Evolutionary conservation across 2,113 vertebrate genomes (phyloP).

Genomic region (Benitochromis conjunctus): DNA sequence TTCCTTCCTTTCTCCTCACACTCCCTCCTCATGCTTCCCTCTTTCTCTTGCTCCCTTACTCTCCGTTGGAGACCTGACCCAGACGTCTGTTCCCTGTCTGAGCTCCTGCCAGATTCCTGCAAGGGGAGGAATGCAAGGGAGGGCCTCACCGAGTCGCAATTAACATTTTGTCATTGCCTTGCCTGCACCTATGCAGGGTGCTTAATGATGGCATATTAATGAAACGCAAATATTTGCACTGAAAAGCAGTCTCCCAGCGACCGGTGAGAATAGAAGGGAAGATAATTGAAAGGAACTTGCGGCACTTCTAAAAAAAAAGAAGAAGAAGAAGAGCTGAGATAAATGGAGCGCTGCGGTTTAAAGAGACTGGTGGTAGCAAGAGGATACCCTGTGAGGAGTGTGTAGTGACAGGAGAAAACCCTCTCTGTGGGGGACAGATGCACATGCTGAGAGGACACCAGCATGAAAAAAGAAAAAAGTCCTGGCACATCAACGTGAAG

Average conservation of each 20-base stretch:
- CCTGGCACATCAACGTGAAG: neutral
- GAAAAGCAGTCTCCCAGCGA: slow-evolving; percentile 59
- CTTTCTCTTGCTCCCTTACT: neutral
- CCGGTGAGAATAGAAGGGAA: slow-evolving; percentile 15
- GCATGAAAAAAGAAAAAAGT: slow-evolving; percentile 5
- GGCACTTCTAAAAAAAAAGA: slow-evolving; percentile 23
- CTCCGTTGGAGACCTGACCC: slow-evolving; percentile 50
- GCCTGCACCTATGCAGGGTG: slow-evolving; percentile 55
- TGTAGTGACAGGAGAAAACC: slow-evolving; percentile 53
- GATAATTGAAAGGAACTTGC: slow-evolving; percentile 60
- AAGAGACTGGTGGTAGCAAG: slow-evolving; percentile 24
- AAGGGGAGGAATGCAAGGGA: slow-evolving; percentile 54
- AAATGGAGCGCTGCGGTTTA: slow-evolving; percentile 46
- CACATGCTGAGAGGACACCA: slow-evolving; percentile 44
- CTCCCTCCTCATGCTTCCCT: neutral
- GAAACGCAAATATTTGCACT: slow-evolving; percentile 69
- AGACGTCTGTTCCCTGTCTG: slow-evolving; percentile 64
- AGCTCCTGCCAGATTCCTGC: slow-evolving; percentile 65
- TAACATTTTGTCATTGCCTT: slow-evolving; percentile 57
- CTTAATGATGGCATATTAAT: slow-evolving; percentile 61
- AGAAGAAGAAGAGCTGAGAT: slow-evolving; percentile 25
- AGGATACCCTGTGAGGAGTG: slow-evolving; percentile 45
- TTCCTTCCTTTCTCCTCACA: neutral
- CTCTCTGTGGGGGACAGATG: slow-evolving; percentile 27
- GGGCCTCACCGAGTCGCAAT: slow-evolving; percentile 58